A percentile compares a stretch with the other conserved stretches of the same genome.
These are phyloP conservation scores for Ariolimax columbianus DNA, from an alignment of 2,888 invertebrate species.

Conservation along the genomic window DNA sequence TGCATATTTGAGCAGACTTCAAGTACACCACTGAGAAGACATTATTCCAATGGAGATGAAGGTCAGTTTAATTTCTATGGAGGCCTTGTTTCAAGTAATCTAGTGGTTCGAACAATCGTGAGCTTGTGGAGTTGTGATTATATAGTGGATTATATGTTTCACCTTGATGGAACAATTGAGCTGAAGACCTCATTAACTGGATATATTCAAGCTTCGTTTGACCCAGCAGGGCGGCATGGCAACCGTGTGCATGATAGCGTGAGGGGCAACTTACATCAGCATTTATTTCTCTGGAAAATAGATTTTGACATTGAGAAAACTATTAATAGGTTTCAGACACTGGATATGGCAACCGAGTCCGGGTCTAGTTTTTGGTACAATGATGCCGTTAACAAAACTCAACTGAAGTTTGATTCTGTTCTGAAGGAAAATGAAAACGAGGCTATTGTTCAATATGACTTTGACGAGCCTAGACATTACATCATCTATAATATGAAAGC, in stretches of 20 bases:
- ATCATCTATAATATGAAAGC: slow-evolving; percentile 62
- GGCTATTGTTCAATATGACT: slow-evolving; percentile 59
- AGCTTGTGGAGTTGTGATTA: slow-evolving; percentile 73
- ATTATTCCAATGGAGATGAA: slow-evolving; percentile 60
- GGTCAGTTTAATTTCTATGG: slow-evolving; percentile 59
- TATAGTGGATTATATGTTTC: slow-evolving; percentile 73
- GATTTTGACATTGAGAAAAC: slow-evolving; percentile 71
- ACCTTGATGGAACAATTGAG: slow-evolving; percentile 72
- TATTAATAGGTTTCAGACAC: slow-evolving; percentile 66
- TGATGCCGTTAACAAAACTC: slow-evolving; percentile 59
- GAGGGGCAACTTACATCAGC: slow-evolving; percentile 69
- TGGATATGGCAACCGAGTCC: slow-evolving; percentile 57
- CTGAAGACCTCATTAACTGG: slow-evolving; percentile 68
- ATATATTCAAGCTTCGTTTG: slow-evolving; percentile 67
- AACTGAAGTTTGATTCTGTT: slow-evolving; percentile 58
- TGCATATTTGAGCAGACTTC: slow-evolving; percentile 73
- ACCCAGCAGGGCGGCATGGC: slow-evolving; percentile 62
- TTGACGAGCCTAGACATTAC: slow-evolving; percentile 62
- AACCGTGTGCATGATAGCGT: slow-evolving; percentile 61
- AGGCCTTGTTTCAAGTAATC: slow-evolving; percentile 65
- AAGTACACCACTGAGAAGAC: slow-evolving; percentile 69
- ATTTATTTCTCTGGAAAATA: slow-evolving; percentile 72
- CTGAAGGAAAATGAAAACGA: slow-evolving; percentile 66
- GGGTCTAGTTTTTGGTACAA: slow-evolving; percentile 52
- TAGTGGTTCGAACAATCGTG: slow-evolving; percentile 69